Evolutionary conservation across 2,888 invertebrate genomes (phyloP), one percentile per base, ranked within the genome.

Genomic region (Acrobasis repandana): DNA sequence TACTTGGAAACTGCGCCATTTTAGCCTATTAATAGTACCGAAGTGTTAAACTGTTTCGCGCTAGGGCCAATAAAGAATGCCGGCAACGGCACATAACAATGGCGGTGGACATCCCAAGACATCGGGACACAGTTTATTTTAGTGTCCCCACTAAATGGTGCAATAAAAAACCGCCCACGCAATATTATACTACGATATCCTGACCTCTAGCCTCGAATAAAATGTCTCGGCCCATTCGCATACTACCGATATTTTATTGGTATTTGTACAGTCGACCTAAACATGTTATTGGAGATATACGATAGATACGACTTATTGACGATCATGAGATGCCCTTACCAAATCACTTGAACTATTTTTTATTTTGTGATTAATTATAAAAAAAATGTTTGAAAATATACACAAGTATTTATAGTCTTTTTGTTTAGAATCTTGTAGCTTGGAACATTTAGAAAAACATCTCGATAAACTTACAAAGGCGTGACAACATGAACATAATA

Each of bases 161-260:
- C 83, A 85, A 84, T 90, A 90, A 89, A 84, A 88, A 83, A 80
- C 85, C 90, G 80, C 91, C 91, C 85, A 90, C 90, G 75, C 86
- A 65, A 83, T 84, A 83, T 85, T 78, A 81, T 79, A 67, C 79
- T 82, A 82, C 81, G 86, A 86, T 86, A 87, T 86, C 80, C 75
- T 82, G 90, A 90, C 90, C 91, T 85, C 76, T 86, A 86, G 84
- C 88, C 89, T 82, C 77, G 65, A 75, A 79, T 82, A 81, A 82
- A 64, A 63, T 60, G 58, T 57, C 64, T 60, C 56, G 71, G 70
- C 61, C 67, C 72, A 72, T 69, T 57, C 63, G 61, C 59, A 66
- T 69, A 65, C 66, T 63, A 52, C 63, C 65, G 38, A 71, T 65
- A 65, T 74, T 75, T 74, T 75, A 74, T 76, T 76, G 68, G 67